Evolutionary conservation across 2,797 vertebrate genomes (phyloP), one percentile per base, ranked within the genome.

Genomic region (Hyperoplus immaculatus): DNA sequence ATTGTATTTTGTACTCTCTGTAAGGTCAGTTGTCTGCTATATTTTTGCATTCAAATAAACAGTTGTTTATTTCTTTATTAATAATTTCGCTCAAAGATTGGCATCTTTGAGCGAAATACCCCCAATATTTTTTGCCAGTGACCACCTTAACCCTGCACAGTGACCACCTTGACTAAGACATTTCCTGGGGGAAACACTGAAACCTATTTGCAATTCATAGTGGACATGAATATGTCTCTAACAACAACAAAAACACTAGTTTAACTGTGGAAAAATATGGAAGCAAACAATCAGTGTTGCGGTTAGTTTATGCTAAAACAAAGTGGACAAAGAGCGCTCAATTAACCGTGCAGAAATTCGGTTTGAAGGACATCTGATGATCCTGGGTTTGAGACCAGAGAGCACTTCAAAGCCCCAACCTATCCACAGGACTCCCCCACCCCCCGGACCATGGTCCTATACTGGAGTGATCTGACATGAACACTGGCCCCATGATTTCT

Each of bases 401-500:
- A 74, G 56, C 16, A 57, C 21, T 60, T 68, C 65, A 64, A 72
- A 78, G 56, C 39, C 8, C 29, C 14, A 43, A 74, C 55, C 41
- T 71, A 42, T 71, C 12, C 43, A 38, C 57, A 66, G 12, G 61
- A 75, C 55, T 50, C 49, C 60, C 18, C 36, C 41, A 51, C 54
- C 67, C 60, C 57, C 49, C 60, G 16, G 41, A 41, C n/a, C 59
- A 47, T 71, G 42, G 46, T n/a, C 15, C 42, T 14, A 8, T 14
- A 43, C 57, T 45, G 39, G 10, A 59, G 29, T 1, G 13, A 54
- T 18, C 61, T 15, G 43, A 53, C 8, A 81, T 62, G 51, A 55
- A 80, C 84, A 84, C 63, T 38, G 75, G 81, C 74, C 64, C 46
- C 12, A 38, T 42, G 70, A 76, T 41, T 53, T 66, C 13, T 2